Percentiles rank a stretch among this genome's conserved stretches.
These are phyloP conservation scores for Drosophila kanekoi DNA, from an alignment of 2,888 invertebrate species.

Conservation along the genomic window DNA sequence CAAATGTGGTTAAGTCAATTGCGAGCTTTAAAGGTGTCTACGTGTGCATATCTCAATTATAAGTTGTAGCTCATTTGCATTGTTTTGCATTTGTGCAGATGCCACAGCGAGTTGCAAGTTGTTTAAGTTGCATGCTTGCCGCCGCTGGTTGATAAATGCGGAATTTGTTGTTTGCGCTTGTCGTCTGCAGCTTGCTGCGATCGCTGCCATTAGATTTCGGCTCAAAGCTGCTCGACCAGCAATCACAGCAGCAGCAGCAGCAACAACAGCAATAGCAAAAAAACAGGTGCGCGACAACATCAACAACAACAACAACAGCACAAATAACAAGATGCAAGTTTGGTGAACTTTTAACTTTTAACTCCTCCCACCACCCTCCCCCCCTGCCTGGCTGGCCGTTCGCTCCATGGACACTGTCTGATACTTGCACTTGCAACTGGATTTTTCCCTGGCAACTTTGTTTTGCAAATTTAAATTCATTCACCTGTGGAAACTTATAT, in stretches of 20 bases:
- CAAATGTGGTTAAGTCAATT: conserved; percentile 31
- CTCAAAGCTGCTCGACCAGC: conserved; percentile 28
- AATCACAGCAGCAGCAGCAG: conserved; percentile 26
- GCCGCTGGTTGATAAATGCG: conserved; percentile 54
- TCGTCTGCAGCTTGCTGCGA: conserved; percentile 45
- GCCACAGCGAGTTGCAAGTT: conserved; percentile 30
- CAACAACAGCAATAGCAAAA: conserved; percentile 18
- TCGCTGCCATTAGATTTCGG: conserved; percentile 56
- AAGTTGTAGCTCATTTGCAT: conserved; percentile 26
- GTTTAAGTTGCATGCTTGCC: conserved; percentile 29
- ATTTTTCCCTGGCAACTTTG: conserved; percentile 34
- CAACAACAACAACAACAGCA: conserved; percentile 18
- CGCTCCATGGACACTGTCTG: not conserved
- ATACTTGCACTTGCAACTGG: conserved; percentile 43
- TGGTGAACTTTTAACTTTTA: conserved; percentile 63
- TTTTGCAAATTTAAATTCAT: conserved; percentile 74
- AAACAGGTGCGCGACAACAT: conserved; percentile 57
- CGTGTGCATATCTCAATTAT: conserved; percentile 49
- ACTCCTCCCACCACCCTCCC: not conserved
- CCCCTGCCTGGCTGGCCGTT: not conserved
- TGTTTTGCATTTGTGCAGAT: conserved; percentile 24
- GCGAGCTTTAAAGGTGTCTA: conserved; percentile 29
- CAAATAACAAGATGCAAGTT: conserved; percentile 56
- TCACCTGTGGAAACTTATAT: conserved; percentile 75
- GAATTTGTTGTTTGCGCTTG: conserved; percentile 59